Percentiles rank a stretch among this genome's conserved stretches.
Evolutionary conservation across 2,888 invertebrate species (phyloP).

Genomic region (Euplagia quadripunctaria): DNA sequence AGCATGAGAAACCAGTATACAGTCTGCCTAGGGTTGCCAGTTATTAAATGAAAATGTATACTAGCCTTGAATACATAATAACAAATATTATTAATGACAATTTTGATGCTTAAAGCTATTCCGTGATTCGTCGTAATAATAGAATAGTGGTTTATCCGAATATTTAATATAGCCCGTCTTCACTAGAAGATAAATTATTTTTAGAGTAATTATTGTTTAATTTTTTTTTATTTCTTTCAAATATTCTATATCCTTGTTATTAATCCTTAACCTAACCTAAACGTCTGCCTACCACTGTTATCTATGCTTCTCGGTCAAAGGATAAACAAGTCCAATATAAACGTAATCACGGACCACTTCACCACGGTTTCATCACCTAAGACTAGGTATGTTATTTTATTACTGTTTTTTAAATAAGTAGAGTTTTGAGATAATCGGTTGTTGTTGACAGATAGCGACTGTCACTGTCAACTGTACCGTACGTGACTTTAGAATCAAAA

Average conservation of each 20-base stretch:
- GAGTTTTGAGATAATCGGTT: too few relatives aligned
- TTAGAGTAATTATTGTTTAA: not conserved
- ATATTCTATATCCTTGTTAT: not conserved
- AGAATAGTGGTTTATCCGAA: too few relatives aligned
- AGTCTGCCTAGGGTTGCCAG: not conserved
- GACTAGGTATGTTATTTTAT: not conserved
- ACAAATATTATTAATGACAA: too few relatives aligned
- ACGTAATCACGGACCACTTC: not conserved
- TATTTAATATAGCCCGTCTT: not conserved
- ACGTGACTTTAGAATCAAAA: slow-evolving; percentile 9
- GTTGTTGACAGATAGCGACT: not conserved
- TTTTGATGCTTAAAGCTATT: too few relatives aligned
- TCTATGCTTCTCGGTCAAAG: too few relatives aligned
- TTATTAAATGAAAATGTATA: not conserved
- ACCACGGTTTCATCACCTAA: not conserved
- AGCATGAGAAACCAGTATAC: not conserved
- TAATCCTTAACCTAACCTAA: too few relatives aligned
- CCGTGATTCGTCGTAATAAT: too few relatives aligned
- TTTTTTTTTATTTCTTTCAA: not conserved
- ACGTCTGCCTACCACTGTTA: too few relatives aligned
- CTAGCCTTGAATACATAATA: too few relatives aligned
- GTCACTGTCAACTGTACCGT: not conserved
- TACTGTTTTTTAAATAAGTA: too few relatives aligned
- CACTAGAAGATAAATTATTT: not conserved
- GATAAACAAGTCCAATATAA: not conserved